These are phyloP conservation scores for Macaria liturata DNA, from an alignment of 2,888 invertebrate genomes.

Conservation along the genomic window DNA sequence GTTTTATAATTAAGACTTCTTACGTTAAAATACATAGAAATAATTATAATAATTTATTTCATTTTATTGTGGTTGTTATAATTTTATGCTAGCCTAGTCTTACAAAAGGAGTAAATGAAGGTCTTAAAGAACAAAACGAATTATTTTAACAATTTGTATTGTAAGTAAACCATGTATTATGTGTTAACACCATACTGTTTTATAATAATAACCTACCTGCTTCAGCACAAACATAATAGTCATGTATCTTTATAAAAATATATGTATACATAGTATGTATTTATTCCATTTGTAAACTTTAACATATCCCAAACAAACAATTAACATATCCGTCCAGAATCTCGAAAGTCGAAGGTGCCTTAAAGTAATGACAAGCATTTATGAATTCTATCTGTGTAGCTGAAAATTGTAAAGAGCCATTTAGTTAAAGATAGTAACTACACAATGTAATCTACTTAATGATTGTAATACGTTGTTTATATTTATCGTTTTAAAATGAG, in stretches of 20 bases:
- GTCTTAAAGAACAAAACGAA: constrained; percentile 43
- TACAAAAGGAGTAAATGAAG: constrained; percentile 35
- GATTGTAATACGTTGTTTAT: too few species aligned
- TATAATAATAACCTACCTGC: too few species aligned
- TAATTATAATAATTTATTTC: constrained; percentile 41
- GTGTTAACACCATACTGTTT: too few species aligned
- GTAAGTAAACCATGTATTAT: background rate
- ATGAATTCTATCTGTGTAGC: background rate
- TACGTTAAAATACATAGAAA: constrained; percentile 35
- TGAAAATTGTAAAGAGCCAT: constrained; percentile 3
- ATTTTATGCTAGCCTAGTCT: constrained; percentile 53
- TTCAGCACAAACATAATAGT: too few species aligned
- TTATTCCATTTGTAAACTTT: too few species aligned
- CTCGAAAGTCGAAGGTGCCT: constrained; percentile 12
- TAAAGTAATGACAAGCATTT: constrained; percentile 5
- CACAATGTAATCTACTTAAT: too few species aligned
- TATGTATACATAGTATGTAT: too few species aligned
- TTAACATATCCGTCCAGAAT: constrained; percentile 30
- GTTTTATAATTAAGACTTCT: constrained; percentile 35
- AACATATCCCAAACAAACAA: background rate
- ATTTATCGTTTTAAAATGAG: too few species aligned
- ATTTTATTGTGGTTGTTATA: constrained; percentile 45
- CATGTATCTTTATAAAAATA: too few species aligned
- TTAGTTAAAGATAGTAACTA: background rate
- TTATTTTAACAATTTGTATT: constrained; percentile 29